Percentiles rank a stretch among this genome's conserved stretches.
Conservation (phyloP, 2,797 vertebrate genomes). For the Tauraco hartlaubi region DNA sequence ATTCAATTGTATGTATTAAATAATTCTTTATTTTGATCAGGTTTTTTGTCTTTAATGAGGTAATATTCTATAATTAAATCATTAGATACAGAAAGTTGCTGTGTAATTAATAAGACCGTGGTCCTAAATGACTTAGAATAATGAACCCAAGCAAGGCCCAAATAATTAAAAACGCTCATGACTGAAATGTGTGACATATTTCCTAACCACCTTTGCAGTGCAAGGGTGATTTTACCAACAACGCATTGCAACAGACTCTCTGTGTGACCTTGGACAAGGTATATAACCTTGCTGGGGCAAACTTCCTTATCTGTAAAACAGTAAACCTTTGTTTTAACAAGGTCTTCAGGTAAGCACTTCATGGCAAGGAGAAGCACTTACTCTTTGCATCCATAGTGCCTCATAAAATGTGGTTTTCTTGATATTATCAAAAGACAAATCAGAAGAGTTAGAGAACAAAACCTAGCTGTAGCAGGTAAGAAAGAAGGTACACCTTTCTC, state of each 20-base stretch:
- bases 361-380: not conserved
- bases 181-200: not conserved
- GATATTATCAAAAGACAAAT: not conserved
- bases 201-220: not conserved
- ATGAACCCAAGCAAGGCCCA: not conserved
- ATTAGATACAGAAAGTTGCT: not conserved
- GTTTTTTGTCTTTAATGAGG: slow-evolving; percentile 39
- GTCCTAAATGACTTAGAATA: slow-evolving; percentile 13
- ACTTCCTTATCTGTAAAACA: not conserved
- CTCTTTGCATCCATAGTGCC: not conserved
- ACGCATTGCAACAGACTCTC: not conserved
- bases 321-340: not conserved
- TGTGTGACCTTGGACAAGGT: not conserved
- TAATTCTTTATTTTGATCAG: slow-evolving; percentile 44
- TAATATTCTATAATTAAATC: slow-evolving; percentile 38
- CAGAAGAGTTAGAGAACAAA: not conserved
- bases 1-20: slow-evolving; percentile 47
- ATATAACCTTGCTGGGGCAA: not conserved
- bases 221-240: not conserved
- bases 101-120: not conserved
- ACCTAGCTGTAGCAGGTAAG: not conserved
- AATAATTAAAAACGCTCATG: not conserved
- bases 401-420: not conserved
- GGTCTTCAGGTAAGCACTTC: not conserved
- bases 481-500: not conserved